These are phyloP conservation scores for Heliconius hewitsoni DNA, from an alignment of 1,140 invertebrate genomes.

Conservation along the genomic window DNA sequence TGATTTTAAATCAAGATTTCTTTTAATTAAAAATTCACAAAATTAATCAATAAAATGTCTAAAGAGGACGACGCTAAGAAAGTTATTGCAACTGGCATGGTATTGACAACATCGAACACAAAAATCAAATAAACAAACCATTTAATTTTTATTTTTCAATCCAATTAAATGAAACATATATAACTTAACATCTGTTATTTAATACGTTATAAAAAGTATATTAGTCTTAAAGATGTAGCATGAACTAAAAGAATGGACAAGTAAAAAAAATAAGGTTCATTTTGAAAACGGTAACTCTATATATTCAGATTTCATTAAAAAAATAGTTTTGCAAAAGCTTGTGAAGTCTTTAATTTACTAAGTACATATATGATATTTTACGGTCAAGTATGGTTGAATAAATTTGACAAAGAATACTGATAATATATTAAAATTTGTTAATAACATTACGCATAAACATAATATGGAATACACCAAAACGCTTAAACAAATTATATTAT, in stretches of 20 bases:
- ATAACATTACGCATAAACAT: neutral
- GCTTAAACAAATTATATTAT: too few relatives aligned
- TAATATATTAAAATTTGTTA: neutral
- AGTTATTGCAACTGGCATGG: neutral
- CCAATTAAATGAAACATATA: neutral
- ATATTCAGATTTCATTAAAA: neutral
- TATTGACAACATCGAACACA: neutral
- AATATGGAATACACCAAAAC: neutral
- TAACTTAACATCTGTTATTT: neutral
- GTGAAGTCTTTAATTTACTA: neutral
- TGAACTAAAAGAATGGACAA: neutral
- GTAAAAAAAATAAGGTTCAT: neutral
- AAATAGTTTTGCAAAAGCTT: neutral
- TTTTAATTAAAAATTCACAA: neutral
- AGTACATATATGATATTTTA: neutral
- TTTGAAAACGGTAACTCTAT: neutral
- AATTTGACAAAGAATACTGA: too few relatives aligned
- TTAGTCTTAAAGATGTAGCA: neutral
- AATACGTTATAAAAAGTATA: neutral
- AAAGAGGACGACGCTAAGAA: neutral
- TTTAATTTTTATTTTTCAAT: neutral
- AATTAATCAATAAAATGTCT: neutral
- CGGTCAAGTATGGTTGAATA: neutral
- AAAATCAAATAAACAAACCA: neutral
- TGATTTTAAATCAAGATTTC: neutral